Evolutionary conservation across 1,140 invertebrate species (phyloP).

Genomic region (Drosophila malerkotliana): DNA sequence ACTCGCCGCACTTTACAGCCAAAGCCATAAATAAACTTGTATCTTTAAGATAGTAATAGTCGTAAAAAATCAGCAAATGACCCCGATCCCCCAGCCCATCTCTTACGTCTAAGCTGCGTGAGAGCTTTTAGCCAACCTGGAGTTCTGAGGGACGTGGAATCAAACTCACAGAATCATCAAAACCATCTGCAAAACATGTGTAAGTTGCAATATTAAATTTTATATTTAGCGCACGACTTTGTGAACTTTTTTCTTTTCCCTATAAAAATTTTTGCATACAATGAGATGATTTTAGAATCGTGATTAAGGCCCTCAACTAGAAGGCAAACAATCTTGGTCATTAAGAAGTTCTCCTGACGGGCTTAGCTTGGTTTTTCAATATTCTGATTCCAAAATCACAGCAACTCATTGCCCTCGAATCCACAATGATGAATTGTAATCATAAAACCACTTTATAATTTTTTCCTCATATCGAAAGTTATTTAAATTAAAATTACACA

Average conservation of each 20-base stretch:
- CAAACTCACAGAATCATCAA: constrained; percentile 24
- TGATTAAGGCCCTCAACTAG: constrained; percentile 52
- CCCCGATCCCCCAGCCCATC: constrained; percentile 35
- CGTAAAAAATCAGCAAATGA: constrained; percentile 78
- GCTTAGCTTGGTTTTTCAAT: neutral
- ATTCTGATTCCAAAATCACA: neutral
- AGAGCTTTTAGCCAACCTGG: constrained; percentile 55
- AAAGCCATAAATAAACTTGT: constrained; percentile 77
- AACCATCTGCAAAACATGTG: constrained; percentile 38
- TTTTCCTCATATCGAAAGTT: constrained; percentile 2
- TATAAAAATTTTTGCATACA: constrained; percentile 63
- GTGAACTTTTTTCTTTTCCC: constrained; percentile 28
- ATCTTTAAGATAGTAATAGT: constrained; percentile 78
- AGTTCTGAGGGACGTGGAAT: constrained; percentile 7
- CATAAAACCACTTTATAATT: constrained; percentile 8
- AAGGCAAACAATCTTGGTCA: constrained; percentile 18
- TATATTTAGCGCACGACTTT: constrained; percentile 76
- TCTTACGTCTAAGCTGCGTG: constrained; percentile 46
- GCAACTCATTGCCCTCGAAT: constrained; percentile 1
- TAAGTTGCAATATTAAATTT: constrained; percentile 75
- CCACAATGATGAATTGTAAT: constrained; percentile 12
- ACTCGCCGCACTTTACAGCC: constrained; percentile 70
- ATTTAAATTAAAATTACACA: constrained; percentile 27
- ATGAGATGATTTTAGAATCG: constrained; percentile 51
- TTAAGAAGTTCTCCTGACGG: constrained; percentile 21